These are phyloP conservation scores for Delphinus delphis DNA, from an alignment of 2,113 vertebrate genomes.

Conservation along the genomic window DNA sequence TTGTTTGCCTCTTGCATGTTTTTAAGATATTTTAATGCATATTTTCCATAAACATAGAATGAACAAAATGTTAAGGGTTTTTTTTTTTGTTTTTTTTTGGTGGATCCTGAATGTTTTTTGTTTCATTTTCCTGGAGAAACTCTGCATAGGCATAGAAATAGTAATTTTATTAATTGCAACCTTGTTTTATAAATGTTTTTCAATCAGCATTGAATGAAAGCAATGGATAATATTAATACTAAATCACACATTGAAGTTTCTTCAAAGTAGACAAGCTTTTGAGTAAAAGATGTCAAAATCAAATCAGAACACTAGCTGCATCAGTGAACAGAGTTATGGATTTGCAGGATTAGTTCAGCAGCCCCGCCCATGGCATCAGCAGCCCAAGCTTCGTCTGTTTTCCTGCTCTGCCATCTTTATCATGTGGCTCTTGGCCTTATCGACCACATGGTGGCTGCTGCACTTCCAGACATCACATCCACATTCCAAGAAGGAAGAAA, in stretches of 20 bases:
- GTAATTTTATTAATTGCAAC: neutral
- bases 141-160: neutral
- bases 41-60: neutral
- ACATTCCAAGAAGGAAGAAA: neutral
- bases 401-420: neutral
- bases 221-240: fast-evolving
- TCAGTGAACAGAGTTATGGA: fast-evolving
- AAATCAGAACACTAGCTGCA: neutral
- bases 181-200: neutral
- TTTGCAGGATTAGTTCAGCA: neutral
- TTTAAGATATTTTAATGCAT: neutral
- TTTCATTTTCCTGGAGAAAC: neutral
- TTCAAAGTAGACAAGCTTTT: neutral
- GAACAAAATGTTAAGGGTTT: neutral
- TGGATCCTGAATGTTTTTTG: neutral
- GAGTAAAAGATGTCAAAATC: neutral
- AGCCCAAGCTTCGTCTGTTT: neutral
- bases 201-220: neutral
- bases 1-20: neutral
- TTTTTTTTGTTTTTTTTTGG: neutral
- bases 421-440: neutral
- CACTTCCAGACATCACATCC: neutral
- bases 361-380: no score
- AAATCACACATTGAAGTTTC: neutral
- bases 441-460: neutral